Percentiles rank a stretch among this genome's conserved stretches.
These are phyloP conservation scores for Columba livia DNA, from an alignment of 2,113 vertebrate genomes.

Conservation along the genomic window DNA sequence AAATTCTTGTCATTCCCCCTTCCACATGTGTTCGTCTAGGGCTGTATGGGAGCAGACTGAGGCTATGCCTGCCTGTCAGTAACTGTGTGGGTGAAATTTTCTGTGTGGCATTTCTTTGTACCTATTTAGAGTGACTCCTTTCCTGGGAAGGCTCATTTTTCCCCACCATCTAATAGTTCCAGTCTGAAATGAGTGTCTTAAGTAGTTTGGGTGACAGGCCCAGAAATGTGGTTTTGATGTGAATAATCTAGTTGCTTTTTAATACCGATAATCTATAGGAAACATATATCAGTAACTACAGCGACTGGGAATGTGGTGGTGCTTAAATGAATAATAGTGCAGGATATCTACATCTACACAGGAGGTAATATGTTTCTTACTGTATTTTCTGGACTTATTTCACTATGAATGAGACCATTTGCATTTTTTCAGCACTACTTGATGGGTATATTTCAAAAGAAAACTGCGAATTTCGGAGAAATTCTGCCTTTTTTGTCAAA, in stretches of 20 bases:
- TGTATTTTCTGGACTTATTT: not conserved
- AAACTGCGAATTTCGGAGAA: not conserved
- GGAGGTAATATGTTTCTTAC: not conserved
- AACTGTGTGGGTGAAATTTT: not conserved
- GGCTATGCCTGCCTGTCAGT: not conserved
- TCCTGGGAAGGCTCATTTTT: not conserved
- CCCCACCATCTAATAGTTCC: not conserved
- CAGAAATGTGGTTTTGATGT: not conserved
- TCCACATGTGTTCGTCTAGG: not conserved
- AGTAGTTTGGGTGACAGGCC: not conserved
- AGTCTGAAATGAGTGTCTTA: not conserved
- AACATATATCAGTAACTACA: not conserved
- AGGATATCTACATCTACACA: not conserved
- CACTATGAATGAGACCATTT: not conserved
- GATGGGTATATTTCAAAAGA: not conserved
- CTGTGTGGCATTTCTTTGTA: not conserved
- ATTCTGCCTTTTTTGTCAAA: not conserved
- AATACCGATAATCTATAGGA: not conserved
- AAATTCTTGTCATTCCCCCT: not conserved
- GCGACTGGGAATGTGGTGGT: not conserved
- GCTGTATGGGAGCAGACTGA: not conserved
- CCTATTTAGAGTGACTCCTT: not conserved
- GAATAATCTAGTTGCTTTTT: not conserved
- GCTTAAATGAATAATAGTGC: not conserved
- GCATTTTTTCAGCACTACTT: not conserved